Conservation (phyloP, 2,888 invertebrate species). For the Andrena flavipes region DNA sequence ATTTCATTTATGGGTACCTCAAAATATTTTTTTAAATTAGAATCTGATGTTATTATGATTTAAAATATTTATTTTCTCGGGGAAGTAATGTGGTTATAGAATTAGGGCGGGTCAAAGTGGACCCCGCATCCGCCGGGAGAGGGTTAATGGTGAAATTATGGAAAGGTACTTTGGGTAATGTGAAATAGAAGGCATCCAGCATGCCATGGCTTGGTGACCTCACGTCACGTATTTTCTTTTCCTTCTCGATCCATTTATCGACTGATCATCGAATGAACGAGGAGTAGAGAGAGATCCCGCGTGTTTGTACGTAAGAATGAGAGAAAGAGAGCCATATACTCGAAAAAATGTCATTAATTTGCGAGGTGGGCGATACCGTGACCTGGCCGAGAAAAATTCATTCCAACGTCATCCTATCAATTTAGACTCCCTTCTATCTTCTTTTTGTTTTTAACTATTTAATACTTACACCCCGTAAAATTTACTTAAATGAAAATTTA, state of each 20-base stretch:
- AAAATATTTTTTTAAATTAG: too few relatives aligned
- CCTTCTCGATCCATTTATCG: conserved; percentile 50
- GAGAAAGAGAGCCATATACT: conserved; percentile 68
- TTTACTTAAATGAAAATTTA: too few relatives aligned
- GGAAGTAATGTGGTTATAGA: too few relatives aligned
- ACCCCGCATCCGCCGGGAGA: too few relatives aligned
- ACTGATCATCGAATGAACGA: conserved; percentile 44
- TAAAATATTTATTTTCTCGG: too few relatives aligned
- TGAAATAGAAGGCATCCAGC: conserved; percentile 65
- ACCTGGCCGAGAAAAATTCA: conserved; percentile 14
- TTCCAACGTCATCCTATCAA: not conserved
- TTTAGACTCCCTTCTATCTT: not conserved
- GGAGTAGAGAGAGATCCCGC: conserved; percentile 39
- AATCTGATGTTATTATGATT: too few relatives aligned
- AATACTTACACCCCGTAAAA: not conserved
- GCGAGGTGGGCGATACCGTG: conserved; percentile 58
- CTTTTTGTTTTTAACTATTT: not conserved
- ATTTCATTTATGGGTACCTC: too few relatives aligned
- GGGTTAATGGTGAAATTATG: not conserved
- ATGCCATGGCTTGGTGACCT: conserved; percentile 79
- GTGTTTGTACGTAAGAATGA: conserved; percentile 67
- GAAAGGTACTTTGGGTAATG: conserved; percentile 45
- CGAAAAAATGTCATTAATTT: conserved; percentile 52
- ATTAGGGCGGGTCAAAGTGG: too few relatives aligned
- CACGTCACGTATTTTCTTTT: conserved; percentile 75